Evolutionary conservation across 2,888 invertebrate genomes (phyloP), one percentile per base, ranked within the genome.

Genomic region (Gandaritis pyraliata): DNA sequence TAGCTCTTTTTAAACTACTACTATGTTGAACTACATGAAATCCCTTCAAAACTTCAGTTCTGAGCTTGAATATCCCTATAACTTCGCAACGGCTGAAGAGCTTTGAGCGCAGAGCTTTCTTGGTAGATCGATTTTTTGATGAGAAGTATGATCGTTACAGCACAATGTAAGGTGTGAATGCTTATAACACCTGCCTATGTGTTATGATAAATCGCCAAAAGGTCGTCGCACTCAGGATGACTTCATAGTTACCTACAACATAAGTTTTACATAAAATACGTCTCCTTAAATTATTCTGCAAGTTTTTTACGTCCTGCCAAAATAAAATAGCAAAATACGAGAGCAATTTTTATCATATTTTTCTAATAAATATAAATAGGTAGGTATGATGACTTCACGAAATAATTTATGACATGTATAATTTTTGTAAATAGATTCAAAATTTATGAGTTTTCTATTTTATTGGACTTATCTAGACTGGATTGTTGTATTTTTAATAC

Each of bases 281-380:
- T 33, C 16, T 47, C 5, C 39, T 13, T 43, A 36, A 11, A 16
- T 18, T 18, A 23, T 30, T 3, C 23, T 10, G 2, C 12, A 11
- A 18, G 10, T 18, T 33, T 15, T 30, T 23, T 38, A 33, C 43
- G 36, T 29, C 41, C 15, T 43, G 33, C 23, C 39, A 50, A 51
- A 51, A 50, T 57, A 61, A 56, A 53, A 53, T 53, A 49, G 29
- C n/a, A 36, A 57, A 41, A 45, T 47, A 58, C 38, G 49, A 53
- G 58, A 48, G 47, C 63, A 64, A 11, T 10, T 54, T 54, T 64
- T 59, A 52, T 23, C 58, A 59, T 56, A 48, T 39, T 46, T 39
- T 45, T 62, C 46, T 0, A 43, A 58, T 62, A 46, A 58, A 51
- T 51, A 36, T 33, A 33, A 29, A 33, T 33, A 11, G 33, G 8